Conservation (phyloP, 2,888 invertebrate species). For the Cryptus armator region DNA sequence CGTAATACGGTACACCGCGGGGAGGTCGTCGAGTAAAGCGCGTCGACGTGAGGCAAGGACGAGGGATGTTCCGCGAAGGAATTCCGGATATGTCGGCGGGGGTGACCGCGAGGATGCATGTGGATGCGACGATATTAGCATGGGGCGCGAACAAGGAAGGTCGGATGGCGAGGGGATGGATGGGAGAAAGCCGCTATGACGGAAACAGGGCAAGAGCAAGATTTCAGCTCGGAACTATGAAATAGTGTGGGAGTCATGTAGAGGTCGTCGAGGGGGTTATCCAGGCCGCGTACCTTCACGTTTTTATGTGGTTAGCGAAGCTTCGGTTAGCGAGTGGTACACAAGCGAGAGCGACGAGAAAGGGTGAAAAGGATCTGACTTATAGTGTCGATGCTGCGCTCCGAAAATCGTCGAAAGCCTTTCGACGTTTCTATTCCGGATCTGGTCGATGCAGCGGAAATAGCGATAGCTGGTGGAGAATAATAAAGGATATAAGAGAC, state of each 20-base stretch:
- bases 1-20: conserved; percentile 1
- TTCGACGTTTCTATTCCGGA: conserved; percentile 50
- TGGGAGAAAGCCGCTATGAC: conserved; percentile 27
- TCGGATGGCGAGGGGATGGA: conserved; percentile 13
- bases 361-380: conserved; percentile 15
- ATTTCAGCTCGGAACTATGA: conserved; percentile 59
- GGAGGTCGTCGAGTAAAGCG: conserved; percentile 7
- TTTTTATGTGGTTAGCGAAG: neutral
- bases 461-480: neutral
- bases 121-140: conserved; percentile 60
- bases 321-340: neutral
- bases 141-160: conserved; percentile 27
- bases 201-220: conserved; percentile 54
- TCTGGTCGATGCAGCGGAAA: conserved; percentile 18
- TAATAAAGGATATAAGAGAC: neutral
- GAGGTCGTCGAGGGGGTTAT: conserved; percentile 28
- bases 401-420: conserved; percentile 26
- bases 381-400: neutral
- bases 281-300: conserved; percentile 22
- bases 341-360: neutral
- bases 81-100: conserved; percentile 60
- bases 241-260: conserved; percentile 28
- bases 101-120: conserved; percentile 40
- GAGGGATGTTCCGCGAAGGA: conserved; percentile 30
- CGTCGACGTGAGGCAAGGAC: conserved; percentile 19